phyloP scores from a whole-genome alignment of 2,888 invertebrate genomes.

The Drepanosiphum platanoidis region DNA sequence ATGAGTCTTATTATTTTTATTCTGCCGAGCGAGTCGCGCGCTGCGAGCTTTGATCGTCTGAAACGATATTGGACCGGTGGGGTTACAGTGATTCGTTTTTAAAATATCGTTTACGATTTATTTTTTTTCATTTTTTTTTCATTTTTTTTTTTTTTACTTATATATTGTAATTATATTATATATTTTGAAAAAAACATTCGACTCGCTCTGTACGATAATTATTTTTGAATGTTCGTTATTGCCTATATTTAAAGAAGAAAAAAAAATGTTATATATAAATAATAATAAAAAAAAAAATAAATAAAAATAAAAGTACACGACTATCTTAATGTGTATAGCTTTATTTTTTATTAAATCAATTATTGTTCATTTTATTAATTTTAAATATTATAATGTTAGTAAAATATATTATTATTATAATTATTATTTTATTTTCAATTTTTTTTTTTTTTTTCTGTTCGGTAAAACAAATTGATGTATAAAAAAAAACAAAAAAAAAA shows the following conservation, averaged over 20 bases:
- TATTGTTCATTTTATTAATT: conserved; percentile 60
- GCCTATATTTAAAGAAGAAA: conserved; percentile 51
- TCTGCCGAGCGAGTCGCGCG: conserved; percentile 35
- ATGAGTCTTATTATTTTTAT: conserved; percentile 37
- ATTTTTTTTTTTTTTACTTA: not conserved
- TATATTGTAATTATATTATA: not conserved
- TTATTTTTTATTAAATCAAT: conserved; percentile 61
- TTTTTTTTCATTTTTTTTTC: not conserved
- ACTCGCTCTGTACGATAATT: conserved; percentile 47
- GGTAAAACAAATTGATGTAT: conserved; percentile 30
- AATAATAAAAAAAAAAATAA: too few species aligned
- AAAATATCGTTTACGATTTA: not conserved
- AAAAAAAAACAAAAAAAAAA: too few species aligned
- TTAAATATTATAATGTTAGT: conserved; percentile 58
- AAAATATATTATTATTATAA: conserved; percentile 53
- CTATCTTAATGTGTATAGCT: conserved; percentile 60
- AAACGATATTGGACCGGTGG: conserved; percentile 47
- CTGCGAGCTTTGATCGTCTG: conserved; percentile 39
- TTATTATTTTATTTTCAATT: too few species aligned
- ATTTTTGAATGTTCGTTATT: conserved; percentile 57
- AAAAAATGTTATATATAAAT: conserved; percentile 56
- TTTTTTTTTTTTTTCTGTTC: conserved; percentile 32
- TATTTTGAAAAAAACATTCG: conserved; percentile 33
- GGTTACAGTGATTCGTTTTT: conserved; percentile 38
- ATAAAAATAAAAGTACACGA: conserved; percentile 55